Percentiles rank a stretch among this genome's conserved stretches.
Evolutionary conservation across 2,113 vertebrate species (phyloP).

Genomic region (Phalacrocorax pelagicus): DNA sequence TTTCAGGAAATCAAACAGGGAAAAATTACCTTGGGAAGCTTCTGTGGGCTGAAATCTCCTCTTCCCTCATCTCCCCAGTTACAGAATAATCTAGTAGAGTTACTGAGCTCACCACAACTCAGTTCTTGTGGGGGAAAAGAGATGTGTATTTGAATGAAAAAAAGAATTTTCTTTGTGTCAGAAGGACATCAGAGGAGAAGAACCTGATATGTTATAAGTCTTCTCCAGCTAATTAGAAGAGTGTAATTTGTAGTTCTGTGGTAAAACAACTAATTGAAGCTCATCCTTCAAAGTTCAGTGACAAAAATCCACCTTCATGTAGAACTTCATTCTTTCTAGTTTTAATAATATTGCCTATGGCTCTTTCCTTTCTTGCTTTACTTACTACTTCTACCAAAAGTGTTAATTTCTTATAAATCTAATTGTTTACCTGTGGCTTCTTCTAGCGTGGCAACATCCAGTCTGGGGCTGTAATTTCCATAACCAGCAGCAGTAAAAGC

Average conservation of each 20-base stretch:
- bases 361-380: background rate
- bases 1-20: background rate
- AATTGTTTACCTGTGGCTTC: constrained; percentile 87
- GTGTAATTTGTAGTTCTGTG: background rate
- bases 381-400: background rate
- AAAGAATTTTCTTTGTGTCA: background rate
- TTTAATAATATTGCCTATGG: background rate
- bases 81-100: background rate
- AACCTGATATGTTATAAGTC: background rate
- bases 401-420: constrained; percentile 48
- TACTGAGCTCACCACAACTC: background rate
- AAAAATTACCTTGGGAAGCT: background rate
- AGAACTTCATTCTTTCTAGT: background rate
- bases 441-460: constrained; percentile 95
- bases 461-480: constrained; percentile 91
- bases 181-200: background rate
- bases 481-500: constrained; percentile 97
- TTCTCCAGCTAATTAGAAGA: background rate
- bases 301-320: background rate
- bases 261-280: background rate
- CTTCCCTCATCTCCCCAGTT: background rate
- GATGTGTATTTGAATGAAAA: background rate
- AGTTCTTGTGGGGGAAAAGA: background rate
- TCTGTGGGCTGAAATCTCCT: background rate
- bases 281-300: background rate